phyloP scores from a whole-genome alignment of 1,140 invertebrate species.

The Heliconius hewitsoni region DNA sequence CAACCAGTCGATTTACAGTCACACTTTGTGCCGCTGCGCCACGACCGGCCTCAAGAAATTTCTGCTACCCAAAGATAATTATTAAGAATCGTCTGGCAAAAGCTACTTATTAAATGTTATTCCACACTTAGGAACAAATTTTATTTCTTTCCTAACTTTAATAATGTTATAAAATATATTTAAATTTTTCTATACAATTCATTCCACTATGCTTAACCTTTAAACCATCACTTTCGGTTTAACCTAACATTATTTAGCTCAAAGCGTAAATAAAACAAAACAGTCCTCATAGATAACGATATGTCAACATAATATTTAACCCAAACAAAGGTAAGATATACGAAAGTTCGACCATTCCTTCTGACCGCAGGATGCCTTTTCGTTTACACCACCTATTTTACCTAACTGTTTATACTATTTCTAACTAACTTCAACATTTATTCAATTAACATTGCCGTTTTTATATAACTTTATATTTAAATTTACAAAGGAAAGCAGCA shows the following conservation, averaged over 20 bases:
- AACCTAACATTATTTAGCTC: background rate
- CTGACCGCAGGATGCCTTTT: conserved; percentile 38
- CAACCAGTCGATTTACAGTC: too few relatives aligned
- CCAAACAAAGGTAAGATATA: conserved; percentile 33
- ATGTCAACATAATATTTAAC: conserved; percentile 32
- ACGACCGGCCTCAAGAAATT: too few relatives aligned
- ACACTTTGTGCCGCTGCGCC: too few relatives aligned
- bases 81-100: too few relatives aligned
- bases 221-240: background rate
- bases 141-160: too few relatives aligned
- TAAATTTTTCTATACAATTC: too few relatives aligned
- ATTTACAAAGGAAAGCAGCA: background rate
- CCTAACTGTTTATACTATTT: conserved; percentile 2
- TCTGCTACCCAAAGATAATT: too few relatives aligned
- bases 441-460: conserved; percentile 23
- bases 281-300: conserved; percentile 21
- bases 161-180: too few relatives aligned
- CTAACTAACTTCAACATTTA: background rate
- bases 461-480: background rate
- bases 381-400: conserved; percentile 33
- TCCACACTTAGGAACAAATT: too few relatives aligned
- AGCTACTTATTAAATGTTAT: too few relatives aligned
- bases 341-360: conserved; percentile 33
- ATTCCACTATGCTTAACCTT: too few relatives aligned
- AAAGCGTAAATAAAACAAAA: background rate